A percentile compares a stretch with the other conserved stretches of the same genome.
Conservation (phyloP, 2,888 invertebrate species). For the Neria commutata region DNA sequence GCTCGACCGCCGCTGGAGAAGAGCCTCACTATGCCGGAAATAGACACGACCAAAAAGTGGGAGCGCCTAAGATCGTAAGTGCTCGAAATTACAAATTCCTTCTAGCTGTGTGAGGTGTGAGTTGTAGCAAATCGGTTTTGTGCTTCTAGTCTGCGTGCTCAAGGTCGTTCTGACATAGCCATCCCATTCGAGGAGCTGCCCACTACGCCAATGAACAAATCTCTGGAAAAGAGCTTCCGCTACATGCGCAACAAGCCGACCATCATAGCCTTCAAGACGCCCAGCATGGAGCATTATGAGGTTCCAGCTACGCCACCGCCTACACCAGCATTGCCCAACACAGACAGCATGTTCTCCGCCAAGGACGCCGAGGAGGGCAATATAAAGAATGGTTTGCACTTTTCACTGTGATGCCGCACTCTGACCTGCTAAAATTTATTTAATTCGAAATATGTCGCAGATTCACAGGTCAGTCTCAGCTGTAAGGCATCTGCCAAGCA, state of each 20-base stretch:
- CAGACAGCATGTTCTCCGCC: conserved; percentile 51
- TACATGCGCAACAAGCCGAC: conserved; percentile 90
- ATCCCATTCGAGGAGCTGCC: conserved; percentile 74
- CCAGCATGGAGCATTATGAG: conserved; percentile 76
- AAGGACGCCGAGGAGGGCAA: conserved; percentile 70
- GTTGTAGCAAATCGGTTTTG: too few species aligned
- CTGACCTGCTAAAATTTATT: too few species aligned
- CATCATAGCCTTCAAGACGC: conserved; percentile 86
- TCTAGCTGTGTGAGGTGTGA: background rate
- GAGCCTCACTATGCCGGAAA: conserved; percentile 83
- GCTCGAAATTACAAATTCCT: background rate
- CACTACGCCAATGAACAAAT: conserved; percentile 77
- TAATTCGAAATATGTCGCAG: conserved; percentile 15
- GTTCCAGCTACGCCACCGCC: conserved; percentile 58
- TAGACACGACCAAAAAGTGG: conserved; percentile 76
- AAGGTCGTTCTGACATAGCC: conserved; percentile 78
- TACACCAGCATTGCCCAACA: background rate
- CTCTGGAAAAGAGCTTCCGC: conserved; percentile 84
- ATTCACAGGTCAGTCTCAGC: too few species aligned
- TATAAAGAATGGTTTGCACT: conserved; percentile 49
- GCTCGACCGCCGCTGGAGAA: conserved; percentile 79
- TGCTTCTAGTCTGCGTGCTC: conserved; percentile 40
- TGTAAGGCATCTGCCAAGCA: too few species aligned
- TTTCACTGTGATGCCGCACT: too few species aligned
- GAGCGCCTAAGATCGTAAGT: conserved; percentile 76